phyloP scores from a whole-genome alignment of 1,140 invertebrate species.

The Sycophaga agraensis region DNA sequence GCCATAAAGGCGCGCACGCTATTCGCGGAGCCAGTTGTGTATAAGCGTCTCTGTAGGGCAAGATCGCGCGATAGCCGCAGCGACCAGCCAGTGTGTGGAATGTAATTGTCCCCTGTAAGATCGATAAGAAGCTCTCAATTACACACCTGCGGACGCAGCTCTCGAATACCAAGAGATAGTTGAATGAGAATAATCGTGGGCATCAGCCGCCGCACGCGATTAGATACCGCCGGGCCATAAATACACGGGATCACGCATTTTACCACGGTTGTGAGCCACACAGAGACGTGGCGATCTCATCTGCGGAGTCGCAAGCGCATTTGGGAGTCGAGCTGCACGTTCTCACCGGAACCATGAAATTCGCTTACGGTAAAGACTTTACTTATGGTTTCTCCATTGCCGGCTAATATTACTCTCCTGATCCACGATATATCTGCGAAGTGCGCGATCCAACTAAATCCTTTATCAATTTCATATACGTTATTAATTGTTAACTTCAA shows the following conservation, averaged over 20 bases:
- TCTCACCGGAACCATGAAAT: neutral
- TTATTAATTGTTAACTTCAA: no score
- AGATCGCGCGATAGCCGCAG: no score
- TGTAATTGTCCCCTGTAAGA: slow-evolving; percentile 10
- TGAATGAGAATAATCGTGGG: slow-evolving; percentile 4
- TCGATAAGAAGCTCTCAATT: slow-evolving; percentile 6
- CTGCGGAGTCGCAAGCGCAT: no score
- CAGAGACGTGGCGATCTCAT: neutral
- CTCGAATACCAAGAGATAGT: neutral
- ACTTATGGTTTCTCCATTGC: no score
- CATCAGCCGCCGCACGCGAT: slow-evolving; percentile 1
- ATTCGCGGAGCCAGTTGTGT: no score
- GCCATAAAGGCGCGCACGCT: no score
- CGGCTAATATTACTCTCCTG: no score
- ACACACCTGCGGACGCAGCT: slow-evolving; percentile 1
- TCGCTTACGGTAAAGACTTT: slow-evolving; percentile 10
- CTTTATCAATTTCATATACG: no score
- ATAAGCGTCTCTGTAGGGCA: no score
- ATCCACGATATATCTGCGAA: no score
- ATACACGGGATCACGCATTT: neutral
- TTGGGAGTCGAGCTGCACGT: neutral
- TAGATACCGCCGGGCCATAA: slow-evolving; percentile 6
- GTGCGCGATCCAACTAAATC: no score
- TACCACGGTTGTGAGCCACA: neutral
- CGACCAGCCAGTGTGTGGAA: no score